Conservation (phyloP, 2,888 invertebrate genomes). For the Acrobasis repandana region DNA sequence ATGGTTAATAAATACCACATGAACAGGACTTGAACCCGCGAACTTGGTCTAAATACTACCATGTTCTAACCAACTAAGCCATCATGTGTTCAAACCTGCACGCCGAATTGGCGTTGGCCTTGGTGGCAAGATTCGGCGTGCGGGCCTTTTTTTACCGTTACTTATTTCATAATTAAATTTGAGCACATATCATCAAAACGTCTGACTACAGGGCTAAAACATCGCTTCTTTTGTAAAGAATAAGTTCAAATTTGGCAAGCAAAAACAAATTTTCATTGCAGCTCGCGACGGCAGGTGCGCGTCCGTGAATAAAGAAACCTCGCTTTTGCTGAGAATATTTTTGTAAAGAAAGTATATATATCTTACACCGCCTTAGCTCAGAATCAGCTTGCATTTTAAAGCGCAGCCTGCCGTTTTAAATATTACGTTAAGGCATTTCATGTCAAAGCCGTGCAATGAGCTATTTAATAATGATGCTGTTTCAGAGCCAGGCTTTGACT, state of each 20-base stretch:
- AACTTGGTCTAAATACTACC: no score
- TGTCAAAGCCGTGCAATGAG: constrained; percentile 26
- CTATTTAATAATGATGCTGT: constrained; percentile 19
- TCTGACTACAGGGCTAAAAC: constrained; percentile 46
- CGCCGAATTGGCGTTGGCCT: no score
- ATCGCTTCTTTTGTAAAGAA: constrained; percentile 53
- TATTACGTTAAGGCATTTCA: constrained; percentile 43
- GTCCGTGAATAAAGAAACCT: constrained; percentile 62
- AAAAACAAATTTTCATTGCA: constrained; percentile 73
- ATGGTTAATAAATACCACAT: no score
- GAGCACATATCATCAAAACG: constrained; percentile 53
- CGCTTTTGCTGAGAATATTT: constrained; percentile 59
- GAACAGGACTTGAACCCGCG: no score
- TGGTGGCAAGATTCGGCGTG: no score
- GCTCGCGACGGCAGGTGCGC: constrained; percentile 60
- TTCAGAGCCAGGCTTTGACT: constrained; percentile 13
- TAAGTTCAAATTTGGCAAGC: constrained; percentile 68
- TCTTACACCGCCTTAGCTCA: constrained; percentile 46
- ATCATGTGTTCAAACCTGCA: no score
- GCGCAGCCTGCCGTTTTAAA: constrained; percentile 46
- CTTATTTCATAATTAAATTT: no score
- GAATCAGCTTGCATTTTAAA: constrained; percentile 60
- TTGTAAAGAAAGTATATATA: constrained; percentile 61
- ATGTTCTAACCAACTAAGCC: no score
- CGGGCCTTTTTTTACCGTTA: no score